Evolutionary conservation across 2,888 invertebrate genomes (phyloP).

Genomic region (Pantelozetes paolii): DNA sequence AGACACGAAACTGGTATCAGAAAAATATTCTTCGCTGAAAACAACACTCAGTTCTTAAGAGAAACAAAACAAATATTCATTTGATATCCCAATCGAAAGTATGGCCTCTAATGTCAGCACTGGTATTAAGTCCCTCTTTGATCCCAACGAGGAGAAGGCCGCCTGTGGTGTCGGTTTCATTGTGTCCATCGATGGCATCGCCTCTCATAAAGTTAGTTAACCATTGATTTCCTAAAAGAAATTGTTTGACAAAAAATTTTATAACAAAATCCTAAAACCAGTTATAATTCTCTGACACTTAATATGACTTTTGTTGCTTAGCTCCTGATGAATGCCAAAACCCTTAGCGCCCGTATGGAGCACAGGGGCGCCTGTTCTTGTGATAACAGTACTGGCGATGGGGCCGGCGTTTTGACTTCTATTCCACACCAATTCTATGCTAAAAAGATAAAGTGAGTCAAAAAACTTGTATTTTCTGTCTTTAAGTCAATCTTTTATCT

Average conservation of each 20-base stretch:
- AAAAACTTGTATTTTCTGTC: neutral
- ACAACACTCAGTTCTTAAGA: neutral
- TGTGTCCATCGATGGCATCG: slow-evolving; percentile 92
- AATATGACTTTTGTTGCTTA: slow-evolving; percentile 52
- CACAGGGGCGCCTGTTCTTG: slow-evolving; percentile 98
- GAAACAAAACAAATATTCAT: neutral
- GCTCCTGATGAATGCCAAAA: slow-evolving; percentile 94
- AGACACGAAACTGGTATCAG: neutral
- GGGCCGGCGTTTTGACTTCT: slow-evolving; percentile 92
- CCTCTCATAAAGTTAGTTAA: slow-evolving; percentile 67
- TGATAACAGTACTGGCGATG: slow-evolving; percentile 93
- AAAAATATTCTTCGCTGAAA: slow-evolving; percentile 8
- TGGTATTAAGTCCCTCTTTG: slow-evolving; percentile 65
- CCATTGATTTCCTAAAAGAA: neutral
- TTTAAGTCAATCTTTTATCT: neutral
- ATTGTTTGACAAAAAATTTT: neutral
- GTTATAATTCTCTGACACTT: neutral
- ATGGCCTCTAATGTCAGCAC: slow-evolving; percentile 11
- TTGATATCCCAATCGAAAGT: neutral
- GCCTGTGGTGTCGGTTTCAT: slow-evolving; percentile 99
- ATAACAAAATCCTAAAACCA: neutral
- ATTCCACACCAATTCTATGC: slow-evolving; percentile 92
- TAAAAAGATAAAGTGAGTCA: slow-evolving; percentile 69
- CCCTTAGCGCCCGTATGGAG: slow-evolving; percentile 92
- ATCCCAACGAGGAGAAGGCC: slow-evolving; percentile 90